These are phyloP conservation scores for Balearica regulorum DNA, from an alignment of 2,797 vertebrate genomes.

Conservation along the genomic window DNA sequence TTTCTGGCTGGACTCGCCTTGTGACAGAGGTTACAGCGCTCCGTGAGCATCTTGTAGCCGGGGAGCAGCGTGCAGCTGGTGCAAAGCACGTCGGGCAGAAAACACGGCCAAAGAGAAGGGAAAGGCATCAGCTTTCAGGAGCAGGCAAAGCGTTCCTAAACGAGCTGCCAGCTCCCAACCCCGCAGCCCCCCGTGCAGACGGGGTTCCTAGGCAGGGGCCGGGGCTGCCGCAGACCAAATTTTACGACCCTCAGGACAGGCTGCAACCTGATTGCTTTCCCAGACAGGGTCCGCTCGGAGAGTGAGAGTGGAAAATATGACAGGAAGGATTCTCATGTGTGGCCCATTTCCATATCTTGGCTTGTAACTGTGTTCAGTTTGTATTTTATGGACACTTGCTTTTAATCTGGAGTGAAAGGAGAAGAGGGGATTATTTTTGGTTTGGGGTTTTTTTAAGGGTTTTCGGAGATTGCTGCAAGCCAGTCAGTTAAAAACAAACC, in stretches of 20 bases:
- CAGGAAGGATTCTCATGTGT: conserved; percentile 62
- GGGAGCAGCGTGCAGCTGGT: background rate
- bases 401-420: conserved; percentile 51
- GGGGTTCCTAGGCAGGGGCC: background rate
- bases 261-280: conserved; percentile 45
- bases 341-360: conserved; percentile 56
- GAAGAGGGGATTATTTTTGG: conserved; percentile 31
- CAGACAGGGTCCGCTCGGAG: background rate
- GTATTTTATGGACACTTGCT: conserved; percentile 49
- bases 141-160: background rate
- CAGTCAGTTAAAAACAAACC: conserved; percentile 42
- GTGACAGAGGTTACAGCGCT: background rate
- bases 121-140: background rate
- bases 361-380: conserved; percentile 1
- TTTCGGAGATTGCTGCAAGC: conserved; percentile 21
- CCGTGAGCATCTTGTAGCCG: background rate
- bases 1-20: background rate
- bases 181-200: fast-evolving
- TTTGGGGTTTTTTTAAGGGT: conserved; percentile 4
- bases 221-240: background rate
- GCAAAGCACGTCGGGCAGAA: background rate
- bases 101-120: background rate
- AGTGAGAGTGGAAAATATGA: conserved; percentile 55
- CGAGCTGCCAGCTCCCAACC: background rate
- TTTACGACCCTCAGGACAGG: conserved; percentile 26